Evolutionary conservation across 92 coral and sea anemone genomes (phyloP).

Genomic region (Actinostola sp.): DNA sequence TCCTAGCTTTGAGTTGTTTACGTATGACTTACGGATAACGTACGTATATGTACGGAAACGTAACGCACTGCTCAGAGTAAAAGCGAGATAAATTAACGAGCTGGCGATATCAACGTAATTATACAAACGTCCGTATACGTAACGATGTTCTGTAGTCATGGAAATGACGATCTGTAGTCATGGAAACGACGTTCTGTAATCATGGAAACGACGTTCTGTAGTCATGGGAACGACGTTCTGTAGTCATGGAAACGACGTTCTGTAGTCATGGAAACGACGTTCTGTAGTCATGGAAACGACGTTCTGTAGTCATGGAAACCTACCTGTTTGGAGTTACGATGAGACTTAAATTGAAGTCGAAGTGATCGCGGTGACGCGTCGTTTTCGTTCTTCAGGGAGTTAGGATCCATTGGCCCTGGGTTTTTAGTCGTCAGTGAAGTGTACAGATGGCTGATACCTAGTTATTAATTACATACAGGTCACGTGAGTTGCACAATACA

Average conservation of each 20-base stretch:
- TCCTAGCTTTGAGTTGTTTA: no score
- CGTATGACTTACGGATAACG: no score
- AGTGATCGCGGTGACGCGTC: constrained; percentile 69
- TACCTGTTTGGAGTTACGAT: constrained; percentile 8
- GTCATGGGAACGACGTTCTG: background rate
- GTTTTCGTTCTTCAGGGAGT: constrained; percentile 78
- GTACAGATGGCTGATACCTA: constrained; percentile 89
- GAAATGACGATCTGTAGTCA: no score
- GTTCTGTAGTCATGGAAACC: background rate
- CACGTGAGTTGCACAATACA: constrained; percentile 3
- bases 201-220: background rate
- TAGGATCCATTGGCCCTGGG: constrained; percentile 90
- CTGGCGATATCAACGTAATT: no score
- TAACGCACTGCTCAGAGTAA: background rate
- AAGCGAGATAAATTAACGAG: background rate
- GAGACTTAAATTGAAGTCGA: constrained; percentile 13
- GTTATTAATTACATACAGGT: no score
- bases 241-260: background rate
- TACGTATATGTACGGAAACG: no score
- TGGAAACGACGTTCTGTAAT: no score
- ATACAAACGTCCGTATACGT: no score
- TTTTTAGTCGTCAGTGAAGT: constrained; percentile 74
- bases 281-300: no score
- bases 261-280: background rate
- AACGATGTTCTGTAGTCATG: no score